Percentiles rank a stretch among this genome's conserved stretches.
Conservation (phyloP, 2,888 invertebrate genomes). For the Drosophila villosipedis region DNA sequence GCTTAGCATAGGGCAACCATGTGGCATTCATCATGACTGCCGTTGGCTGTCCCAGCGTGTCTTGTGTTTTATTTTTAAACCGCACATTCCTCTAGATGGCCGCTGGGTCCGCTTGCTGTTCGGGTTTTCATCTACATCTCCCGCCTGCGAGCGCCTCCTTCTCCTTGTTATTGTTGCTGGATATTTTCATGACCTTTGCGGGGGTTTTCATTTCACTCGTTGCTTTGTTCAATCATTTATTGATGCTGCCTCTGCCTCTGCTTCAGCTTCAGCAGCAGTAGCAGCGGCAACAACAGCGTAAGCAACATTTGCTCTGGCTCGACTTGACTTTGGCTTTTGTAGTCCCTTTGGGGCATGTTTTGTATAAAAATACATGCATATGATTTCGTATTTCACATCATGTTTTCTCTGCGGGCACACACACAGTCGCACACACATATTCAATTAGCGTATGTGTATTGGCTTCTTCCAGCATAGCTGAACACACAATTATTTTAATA, state of each 20-base stretch:
- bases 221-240: constrained; percentile 81
- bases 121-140: constrained; percentile 16
- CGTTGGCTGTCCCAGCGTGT: constrained; percentile 39
- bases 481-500: constrained; percentile 64
- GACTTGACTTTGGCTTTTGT: constrained; percentile 57
- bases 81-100: constrained; percentile 73
- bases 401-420: constrained; percentile 48
- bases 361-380: constrained; percentile 64
- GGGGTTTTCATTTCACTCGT: constrained; percentile 68
- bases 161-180: constrained; percentile 30
- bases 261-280: background rate
- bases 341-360: constrained; percentile 73
- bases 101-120: constrained; percentile 60
- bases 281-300: background rate
- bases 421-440: constrained; percentile 29
- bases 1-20: constrained; percentile 53
- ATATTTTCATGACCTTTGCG: constrained; percentile 79
- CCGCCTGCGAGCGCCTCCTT: constrained; percentile 31
- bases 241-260: constrained; percentile 48
- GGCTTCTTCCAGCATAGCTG: constrained; percentile 51
- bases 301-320: constrained; percentile 33
- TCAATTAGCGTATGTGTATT: constrained; percentile 62
- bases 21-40: constrained; percentile 58
- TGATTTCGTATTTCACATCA: constrained; percentile 52
- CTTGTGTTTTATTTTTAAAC: constrained; percentile 72